Evolutionary conservation across 2,113 vertebrate genomes (phyloP).

Genomic region (Scopus umbretta): DNA sequence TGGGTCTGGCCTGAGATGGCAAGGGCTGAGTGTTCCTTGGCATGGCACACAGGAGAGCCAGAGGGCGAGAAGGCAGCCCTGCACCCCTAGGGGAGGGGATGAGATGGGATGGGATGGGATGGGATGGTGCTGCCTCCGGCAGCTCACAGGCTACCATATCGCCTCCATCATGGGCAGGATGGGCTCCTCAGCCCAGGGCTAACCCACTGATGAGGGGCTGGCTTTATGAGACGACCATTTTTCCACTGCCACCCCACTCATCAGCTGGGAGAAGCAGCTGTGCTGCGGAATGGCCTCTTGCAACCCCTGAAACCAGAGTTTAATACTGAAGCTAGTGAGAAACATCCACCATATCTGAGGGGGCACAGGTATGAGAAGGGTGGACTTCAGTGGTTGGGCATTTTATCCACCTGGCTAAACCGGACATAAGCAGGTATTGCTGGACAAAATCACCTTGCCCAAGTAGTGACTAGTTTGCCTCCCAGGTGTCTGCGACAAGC

Average conservation of each 20-base stretch:
- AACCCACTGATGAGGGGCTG: rapidly evolving
- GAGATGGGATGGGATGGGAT: background rate
- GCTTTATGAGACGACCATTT: background rate
- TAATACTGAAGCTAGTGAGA: background rate
- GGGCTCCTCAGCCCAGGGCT: background rate
- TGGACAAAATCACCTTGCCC: background rate
- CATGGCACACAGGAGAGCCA: background rate
- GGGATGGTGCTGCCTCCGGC: background rate
- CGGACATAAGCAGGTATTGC: no score
- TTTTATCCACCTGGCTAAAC: background rate
- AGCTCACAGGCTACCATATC: rapidly evolving
- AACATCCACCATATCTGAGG: background rate
- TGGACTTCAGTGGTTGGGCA: background rate
- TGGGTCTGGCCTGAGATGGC: background rate
- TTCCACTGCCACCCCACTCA: background rate
- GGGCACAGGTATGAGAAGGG: background rate
- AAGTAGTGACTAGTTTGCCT: background rate
- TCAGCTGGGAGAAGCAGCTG: background rate
- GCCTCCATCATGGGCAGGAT: background rate
- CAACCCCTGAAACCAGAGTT: background rate
- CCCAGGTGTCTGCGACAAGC: background rate
- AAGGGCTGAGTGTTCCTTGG: background rate
- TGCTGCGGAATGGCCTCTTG: background rate
- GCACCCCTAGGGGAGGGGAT: no score
- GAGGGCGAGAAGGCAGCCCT: background rate